Percentiles rank a stretch among this genome's conserved stretches.
phyloP scores from a whole-genome alignment of 2,888 invertebrate species.

The Diarsia mendica region DNA sequence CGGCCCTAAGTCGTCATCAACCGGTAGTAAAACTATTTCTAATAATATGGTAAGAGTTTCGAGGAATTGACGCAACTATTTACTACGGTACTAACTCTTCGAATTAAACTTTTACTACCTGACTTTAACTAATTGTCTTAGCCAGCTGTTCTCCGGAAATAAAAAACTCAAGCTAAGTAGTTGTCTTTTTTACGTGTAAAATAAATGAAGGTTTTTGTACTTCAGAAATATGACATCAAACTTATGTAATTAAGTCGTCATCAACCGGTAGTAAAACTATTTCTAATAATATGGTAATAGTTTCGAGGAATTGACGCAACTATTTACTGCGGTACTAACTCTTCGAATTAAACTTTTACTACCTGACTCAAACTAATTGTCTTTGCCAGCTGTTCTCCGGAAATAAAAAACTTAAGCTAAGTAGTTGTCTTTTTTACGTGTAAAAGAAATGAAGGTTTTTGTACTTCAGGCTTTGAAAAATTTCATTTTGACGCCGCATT shows the following conservation, averaged over 20 bases:
- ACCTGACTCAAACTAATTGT: conserved; percentile 22
- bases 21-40: conserved; percentile 7
- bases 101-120: conserved; percentile 40
- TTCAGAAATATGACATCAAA: not conserved
- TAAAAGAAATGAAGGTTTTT: not conserved
- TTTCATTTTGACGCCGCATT: not conserved
- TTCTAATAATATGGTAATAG: conserved; percentile 16
- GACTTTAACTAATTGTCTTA: conserved; percentile 17
- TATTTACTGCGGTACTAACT: conserved; percentile 39
- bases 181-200: not conserved
- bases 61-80: conserved; percentile 28
- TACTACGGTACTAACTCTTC: conserved; percentile 33
- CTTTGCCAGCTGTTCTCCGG: conserved; percentile 20
- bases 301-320: conserved; percentile 27
- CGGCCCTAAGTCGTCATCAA: not conserved
- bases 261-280: conserved; percentile 6
- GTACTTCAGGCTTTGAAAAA: not conserved
- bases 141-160: conserved; percentile 25
- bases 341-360: conserved; percentile 38
- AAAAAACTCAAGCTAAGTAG: conserved; percentile 13
- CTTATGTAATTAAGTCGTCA: not conserved
- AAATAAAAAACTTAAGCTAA: conserved; percentile 19
- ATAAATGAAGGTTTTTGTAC: not conserved
- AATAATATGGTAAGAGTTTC: conserved; percentile 24
- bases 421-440: not conserved